A percentile compares a stretch with the other conserved stretches of the same genome.
phyloP scores from a whole-genome alignment of 2,888 invertebrate genomes.

The Eurois occulta region DNA sequence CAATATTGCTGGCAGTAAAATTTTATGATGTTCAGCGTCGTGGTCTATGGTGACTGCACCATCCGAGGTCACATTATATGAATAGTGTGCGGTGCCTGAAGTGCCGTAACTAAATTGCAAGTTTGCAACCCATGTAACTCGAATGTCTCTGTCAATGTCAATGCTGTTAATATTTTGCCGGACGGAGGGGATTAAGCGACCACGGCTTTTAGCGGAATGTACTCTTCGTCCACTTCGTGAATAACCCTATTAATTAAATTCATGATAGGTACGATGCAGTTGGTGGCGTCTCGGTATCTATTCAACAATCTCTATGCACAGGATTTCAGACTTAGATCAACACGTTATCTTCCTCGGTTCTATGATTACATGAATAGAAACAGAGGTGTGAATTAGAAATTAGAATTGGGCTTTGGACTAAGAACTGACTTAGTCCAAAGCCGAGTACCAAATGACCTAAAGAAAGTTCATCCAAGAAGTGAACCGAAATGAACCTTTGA shows the following conservation, averaged over 20 bases:
- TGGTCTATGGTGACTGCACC: constrained; percentile 69
- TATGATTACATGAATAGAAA: constrained; percentile 3
- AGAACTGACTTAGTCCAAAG: no score
- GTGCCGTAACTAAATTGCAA: constrained; percentile 67
- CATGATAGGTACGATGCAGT: neutral
- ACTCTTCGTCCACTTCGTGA: constrained; percentile 3
- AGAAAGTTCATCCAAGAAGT: constrained; percentile 60
- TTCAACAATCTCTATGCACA: neutral
- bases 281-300: neutral
- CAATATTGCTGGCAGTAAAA: constrained; percentile 74
- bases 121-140: constrained; percentile 61
- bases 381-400: neutral
- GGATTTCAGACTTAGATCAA: neutral
- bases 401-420: no score
- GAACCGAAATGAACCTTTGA: constrained; percentile 44
- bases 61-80: constrained; percentile 74
- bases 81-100: constrained; percentile 58
- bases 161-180: constrained; percentile 32
- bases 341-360: neutral
- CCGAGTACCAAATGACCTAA: constrained; percentile 23
- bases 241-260: constrained; percentile 18
- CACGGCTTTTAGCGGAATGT: constrained; percentile 5
- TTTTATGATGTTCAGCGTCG: constrained; percentile 74
- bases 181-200: neutral
- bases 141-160: constrained; percentile 62